These are phyloP conservation scores for Malurus leucopterus DNA, from an alignment of 2,797 vertebrate genomes.

Conservation along the genomic window DNA sequence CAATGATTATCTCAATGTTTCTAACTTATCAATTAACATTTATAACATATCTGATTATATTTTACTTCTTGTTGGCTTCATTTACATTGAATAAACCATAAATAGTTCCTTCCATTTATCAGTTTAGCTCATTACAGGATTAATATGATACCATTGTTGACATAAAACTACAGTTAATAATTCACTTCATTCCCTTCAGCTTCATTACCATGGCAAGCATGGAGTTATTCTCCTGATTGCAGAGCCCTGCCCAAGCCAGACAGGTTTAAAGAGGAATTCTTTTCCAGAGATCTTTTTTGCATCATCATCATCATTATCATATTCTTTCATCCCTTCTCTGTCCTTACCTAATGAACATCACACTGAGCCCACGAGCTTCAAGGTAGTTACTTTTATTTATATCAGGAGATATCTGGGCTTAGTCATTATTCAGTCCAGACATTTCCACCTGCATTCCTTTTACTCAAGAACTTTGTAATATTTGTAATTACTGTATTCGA, in stretches of 20 bases:
- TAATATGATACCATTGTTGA: background rate
- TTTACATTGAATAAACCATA: background rate
- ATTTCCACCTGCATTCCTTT: background rate
- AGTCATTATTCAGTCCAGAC: background rate
- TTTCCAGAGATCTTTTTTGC: background rate
- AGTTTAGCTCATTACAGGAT: background rate
- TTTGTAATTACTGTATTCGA: background rate
- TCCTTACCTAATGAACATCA: background rate
- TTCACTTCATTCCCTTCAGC: background rate
- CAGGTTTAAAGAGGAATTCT: background rate
- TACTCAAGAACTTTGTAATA: background rate
- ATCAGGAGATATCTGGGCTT: accelerated
- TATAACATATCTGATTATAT: background rate
- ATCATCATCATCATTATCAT: background rate
- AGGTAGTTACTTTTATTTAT: background rate
- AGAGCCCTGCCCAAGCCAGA: background rate
- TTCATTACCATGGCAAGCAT: background rate
- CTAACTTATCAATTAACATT: background rate
- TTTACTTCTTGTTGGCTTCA: background rate
- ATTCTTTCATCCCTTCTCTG: background rate
- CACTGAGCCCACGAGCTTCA: background rate
- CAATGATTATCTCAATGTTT: background rate
- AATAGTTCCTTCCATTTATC: background rate
- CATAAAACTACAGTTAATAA: background rate
- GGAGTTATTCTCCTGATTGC: background rate